These are phyloP conservation scores for Eulimnadia texana DNA, from an alignment of 1,140 invertebrate genomes.

Conservation along the genomic window DNA sequence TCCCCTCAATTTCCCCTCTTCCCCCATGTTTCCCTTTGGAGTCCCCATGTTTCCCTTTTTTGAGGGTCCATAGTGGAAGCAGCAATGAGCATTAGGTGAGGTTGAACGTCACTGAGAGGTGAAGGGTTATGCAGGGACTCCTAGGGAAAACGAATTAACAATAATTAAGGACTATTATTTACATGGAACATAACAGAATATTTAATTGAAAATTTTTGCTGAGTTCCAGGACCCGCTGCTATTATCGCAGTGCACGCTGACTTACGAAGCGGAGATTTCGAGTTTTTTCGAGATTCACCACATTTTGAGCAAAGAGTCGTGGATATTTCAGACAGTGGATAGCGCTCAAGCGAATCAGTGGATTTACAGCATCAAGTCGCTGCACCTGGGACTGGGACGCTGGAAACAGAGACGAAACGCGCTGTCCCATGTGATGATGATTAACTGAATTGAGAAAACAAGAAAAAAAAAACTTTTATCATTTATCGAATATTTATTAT, in stretches of 20 bases:
- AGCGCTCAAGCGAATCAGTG: constrained; percentile 65
- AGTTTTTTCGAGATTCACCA: constrained; percentile 91
- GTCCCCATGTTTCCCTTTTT: too few relatives aligned
- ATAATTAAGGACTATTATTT: too few relatives aligned
- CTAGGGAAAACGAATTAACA: too few relatives aligned
- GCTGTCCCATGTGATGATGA: constrained; percentile 90
- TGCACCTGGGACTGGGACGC: constrained; percentile 73
- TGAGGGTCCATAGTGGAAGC: too few relatives aligned
- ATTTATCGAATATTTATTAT: too few relatives aligned
- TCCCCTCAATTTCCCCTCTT: too few relatives aligned
- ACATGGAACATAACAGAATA: too few relatives aligned
- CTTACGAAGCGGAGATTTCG: constrained; percentile 54
- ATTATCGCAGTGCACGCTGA: constrained; percentile 4
- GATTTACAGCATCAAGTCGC: constrained; percentile 75
- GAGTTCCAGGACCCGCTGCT: constrained; percentile 8
- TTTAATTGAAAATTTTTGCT: too few relatives aligned
- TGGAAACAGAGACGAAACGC: constrained; percentile 83
- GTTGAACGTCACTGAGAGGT: too few relatives aligned
- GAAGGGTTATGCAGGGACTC: too few relatives aligned
- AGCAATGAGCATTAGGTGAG: too few relatives aligned
- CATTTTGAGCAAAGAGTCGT: constrained; percentile 78
- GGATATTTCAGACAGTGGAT: constrained; percentile 77
- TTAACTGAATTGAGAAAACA: constrained; percentile 4
- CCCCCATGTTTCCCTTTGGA: too few relatives aligned
- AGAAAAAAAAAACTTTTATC: not conserved